Conservation (phyloP, 2,113 vertebrate genomes). For the Spea bombifrons region DNA sequence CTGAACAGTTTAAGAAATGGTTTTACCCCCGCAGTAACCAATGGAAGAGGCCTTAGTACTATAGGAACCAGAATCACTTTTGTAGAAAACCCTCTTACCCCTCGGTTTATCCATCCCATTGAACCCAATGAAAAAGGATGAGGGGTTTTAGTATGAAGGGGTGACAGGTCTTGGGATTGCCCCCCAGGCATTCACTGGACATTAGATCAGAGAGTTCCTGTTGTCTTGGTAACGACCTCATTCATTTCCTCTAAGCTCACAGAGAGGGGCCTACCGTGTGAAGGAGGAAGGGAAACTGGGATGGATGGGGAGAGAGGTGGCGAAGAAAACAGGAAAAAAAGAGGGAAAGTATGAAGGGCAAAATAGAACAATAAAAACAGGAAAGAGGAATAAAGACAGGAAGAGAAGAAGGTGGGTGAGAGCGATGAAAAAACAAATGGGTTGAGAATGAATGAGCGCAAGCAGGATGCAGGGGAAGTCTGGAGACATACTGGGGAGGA, state of each 20-base stretch:
- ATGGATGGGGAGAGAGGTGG: neutral
- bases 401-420: no score
- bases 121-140: neutral
- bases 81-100: no score
- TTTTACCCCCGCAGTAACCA: no score
- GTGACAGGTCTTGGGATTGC: conserved; percentile 19
- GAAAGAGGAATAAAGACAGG: no score
- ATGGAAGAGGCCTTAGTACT: no score
- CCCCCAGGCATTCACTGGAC: conserved; percentile 12
- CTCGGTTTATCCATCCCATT: no score
- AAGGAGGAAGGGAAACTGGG: neutral
- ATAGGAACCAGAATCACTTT: no score
- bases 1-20: no score
- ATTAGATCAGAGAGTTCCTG: conserved; percentile 17
- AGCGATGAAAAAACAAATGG: neutral
- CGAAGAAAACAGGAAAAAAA: neutral
- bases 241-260: conserved; percentile 22
- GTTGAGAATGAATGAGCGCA: neutral
- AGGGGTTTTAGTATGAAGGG: neutral
- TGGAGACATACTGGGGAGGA: neutral
- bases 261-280: neutral
- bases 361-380: no score
- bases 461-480: no score
- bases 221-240: conserved; percentile 40
- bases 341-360: no score